A percentile compares a stretch with the other conserved stretches of the same genome.
These are phyloP conservation scores for Beaufortia kweichowensis DNA, from an alignment of 2,113 vertebrate species.

Conservation along the genomic window DNA sequence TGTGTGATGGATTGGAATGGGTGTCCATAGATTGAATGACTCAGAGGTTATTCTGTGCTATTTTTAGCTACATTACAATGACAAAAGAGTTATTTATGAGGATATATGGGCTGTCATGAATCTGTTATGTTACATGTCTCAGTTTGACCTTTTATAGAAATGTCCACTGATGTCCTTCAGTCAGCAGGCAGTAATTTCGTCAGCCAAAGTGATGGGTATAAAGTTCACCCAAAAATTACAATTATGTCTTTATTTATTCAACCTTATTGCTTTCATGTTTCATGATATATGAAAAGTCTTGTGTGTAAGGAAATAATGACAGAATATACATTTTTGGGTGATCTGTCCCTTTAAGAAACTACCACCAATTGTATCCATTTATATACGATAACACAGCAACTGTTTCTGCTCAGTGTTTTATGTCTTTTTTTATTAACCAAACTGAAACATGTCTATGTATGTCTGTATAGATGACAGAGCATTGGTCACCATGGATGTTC, in stretches of 20 bases:
- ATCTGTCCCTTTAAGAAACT: too few relatives aligned
- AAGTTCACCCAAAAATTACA: not conserved
- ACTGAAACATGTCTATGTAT: slow-evolving; percentile 10
- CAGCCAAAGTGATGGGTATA: not conserved
- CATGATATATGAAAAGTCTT: too few relatives aligned
- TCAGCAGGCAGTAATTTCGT: slow-evolving; percentile 60
- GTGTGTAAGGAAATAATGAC: too few relatives aligned
- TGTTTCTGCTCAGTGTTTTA: slow-evolving; percentile 1
- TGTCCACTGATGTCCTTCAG: slow-evolving; percentile 52
- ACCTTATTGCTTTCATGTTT: too few relatives aligned
- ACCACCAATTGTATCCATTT: too few relatives aligned
- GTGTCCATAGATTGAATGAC: not conserved
- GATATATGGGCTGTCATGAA: slow-evolving; percentile 4
- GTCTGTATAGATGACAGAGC: slow-evolving; percentile 80
- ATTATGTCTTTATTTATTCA: too few relatives aligned
- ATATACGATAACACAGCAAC: not conserved
- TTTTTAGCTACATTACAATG: slow-evolving; percentile 14
- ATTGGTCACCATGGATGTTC: slow-evolving; percentile 84
- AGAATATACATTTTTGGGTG: too few relatives aligned
- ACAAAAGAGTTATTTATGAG: slow-evolving; percentile 9
- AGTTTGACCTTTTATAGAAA: slow-evolving; percentile 46
- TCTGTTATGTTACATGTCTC: not conserved
- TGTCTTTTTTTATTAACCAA: not conserved
- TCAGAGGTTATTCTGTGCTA: slow-evolving; percentile 7
- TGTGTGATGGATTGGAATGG: not conserved